Conservation (phyloP, 2,888 invertebrate species). For the Malachius bipustulatus region DNA sequence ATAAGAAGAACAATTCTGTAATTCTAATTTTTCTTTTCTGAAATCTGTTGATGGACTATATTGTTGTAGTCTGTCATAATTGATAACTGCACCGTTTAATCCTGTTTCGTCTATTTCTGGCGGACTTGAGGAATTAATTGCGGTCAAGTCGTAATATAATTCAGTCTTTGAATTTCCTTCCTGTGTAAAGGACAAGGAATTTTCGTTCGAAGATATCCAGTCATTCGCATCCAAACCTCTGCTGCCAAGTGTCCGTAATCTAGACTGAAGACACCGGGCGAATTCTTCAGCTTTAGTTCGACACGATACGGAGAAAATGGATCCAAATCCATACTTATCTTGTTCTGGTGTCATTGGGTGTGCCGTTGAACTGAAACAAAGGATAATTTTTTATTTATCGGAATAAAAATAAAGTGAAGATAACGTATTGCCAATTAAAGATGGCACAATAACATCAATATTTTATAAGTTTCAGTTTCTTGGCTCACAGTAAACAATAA, state of each 20-base stretch:
- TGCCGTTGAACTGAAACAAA: not conserved
- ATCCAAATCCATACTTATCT: slow-evolving; percentile 51
- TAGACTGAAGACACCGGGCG: slow-evolving; percentile 63
- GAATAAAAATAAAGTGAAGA: no score
- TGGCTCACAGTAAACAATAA: no score
- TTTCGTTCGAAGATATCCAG: slow-evolving; percentile 33
- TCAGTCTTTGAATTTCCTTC: slow-evolving; percentile 34
- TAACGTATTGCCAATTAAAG: no score
- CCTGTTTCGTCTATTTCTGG: slow-evolving; percentile 7
- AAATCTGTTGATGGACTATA: no score
- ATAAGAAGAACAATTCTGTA: no score
- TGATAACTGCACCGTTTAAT: slow-evolving; percentile 5
- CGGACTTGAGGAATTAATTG: slow-evolving; percentile 7
- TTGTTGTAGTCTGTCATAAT: no score
- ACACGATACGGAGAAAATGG: slow-evolving; percentile 65
- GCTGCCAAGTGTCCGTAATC: slow-evolving; percentile 57
- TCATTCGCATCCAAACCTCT: slow-evolving; percentile 34
- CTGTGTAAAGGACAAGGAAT: slow-evolving; percentile 33
- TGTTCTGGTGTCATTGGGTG: slow-evolving; percentile 37
- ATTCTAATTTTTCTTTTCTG: no score
- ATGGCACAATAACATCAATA: no score
- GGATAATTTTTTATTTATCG: no score
- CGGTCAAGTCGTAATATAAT: not conserved
- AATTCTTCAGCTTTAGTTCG: slow-evolving; percentile 71
- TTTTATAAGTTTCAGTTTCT: no score